phyloP scores from a whole-genome alignment of 2,113 vertebrate species.

The Lutjanus erythropterus region DNA sequence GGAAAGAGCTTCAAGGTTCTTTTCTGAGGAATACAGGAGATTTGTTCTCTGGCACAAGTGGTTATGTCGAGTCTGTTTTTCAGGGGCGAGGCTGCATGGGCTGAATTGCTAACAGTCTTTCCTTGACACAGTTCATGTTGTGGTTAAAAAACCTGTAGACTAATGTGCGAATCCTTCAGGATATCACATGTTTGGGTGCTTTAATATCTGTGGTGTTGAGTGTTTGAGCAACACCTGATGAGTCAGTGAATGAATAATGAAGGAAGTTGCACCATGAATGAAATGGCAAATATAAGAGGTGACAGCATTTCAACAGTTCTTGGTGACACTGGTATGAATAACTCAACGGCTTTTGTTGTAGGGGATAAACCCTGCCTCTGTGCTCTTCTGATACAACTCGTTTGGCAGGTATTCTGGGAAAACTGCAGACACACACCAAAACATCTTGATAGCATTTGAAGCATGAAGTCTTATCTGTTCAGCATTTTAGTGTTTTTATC shows the following conservation, averaged over 20 bases:
- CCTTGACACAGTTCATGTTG: not conserved
- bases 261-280: not conserved
- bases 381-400: constrained; percentile 55
- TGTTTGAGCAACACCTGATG: not conserved
- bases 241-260: constrained; percentile 3
- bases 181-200: not conserved
- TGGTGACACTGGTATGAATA: constrained; percentile 19
- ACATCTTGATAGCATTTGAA: not conserved
- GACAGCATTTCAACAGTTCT: not conserved
- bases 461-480: not conserved
- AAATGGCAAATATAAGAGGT: not conserved
- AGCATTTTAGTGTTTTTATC: not conserved
- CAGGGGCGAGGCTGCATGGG: constrained; percentile 10
- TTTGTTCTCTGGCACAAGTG: constrained; percentile 10
- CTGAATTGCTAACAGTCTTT: constrained; percentile 30
- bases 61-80: constrained; percentile 23
- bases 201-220: constrained; percentile 10
- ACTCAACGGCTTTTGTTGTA: constrained; percentile 28
- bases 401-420: constrained; percentile 54
- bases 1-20: constrained; percentile 1
- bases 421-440: constrained; percentile 31
- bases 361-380: constrained; percentile 45
- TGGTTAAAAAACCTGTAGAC: not conserved
- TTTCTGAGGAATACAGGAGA: not conserved
- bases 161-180: not conserved